phyloP scores from a whole-genome alignment of 2,797 vertebrate genomes.

The Calcarius lapponicus region DNA sequence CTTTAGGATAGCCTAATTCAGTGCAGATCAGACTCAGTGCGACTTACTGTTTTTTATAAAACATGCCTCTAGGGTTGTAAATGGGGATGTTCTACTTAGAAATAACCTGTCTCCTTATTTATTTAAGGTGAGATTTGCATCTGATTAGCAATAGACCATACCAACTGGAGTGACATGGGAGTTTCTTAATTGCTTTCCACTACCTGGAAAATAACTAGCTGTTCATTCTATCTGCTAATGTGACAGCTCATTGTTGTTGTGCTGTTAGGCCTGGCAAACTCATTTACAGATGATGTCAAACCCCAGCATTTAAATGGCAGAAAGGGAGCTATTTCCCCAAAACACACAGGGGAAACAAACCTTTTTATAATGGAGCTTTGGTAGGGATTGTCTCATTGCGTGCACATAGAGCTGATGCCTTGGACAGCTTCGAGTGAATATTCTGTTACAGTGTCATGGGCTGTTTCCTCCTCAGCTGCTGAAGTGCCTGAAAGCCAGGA shows the following conservation, averaged over 20 bases:
- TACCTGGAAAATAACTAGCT: not conserved
- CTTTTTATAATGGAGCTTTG: not conserved
- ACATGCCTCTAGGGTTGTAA: not conserved
- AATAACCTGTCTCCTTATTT: not conserved
- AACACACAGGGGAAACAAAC: not conserved
- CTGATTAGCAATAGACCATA: not conserved
- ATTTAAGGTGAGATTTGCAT: constrained; percentile 35
- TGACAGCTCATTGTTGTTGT: not conserved
- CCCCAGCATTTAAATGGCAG: not conserved
- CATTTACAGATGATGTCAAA: not conserved
- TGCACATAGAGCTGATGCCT: not conserved
- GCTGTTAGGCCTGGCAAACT: not conserved
- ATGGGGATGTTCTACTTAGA: not conserved
- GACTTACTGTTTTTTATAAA: not conserved
- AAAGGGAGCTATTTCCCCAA: not conserved
- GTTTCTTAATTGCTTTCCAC: constrained; percentile 26
- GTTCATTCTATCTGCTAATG: not conserved
- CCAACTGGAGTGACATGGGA: not conserved
- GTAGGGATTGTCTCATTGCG: not conserved
- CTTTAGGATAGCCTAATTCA: not conserved
- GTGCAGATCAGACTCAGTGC: not conserved
- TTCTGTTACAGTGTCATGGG: not conserved
- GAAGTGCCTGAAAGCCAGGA: not conserved
- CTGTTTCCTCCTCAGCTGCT: not conserved
- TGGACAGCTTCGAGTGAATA: not conserved